phyloP scores from a whole-genome alignment of 1,140 invertebrate genomes.

The Leptinotarsa lineolata region DNA sequence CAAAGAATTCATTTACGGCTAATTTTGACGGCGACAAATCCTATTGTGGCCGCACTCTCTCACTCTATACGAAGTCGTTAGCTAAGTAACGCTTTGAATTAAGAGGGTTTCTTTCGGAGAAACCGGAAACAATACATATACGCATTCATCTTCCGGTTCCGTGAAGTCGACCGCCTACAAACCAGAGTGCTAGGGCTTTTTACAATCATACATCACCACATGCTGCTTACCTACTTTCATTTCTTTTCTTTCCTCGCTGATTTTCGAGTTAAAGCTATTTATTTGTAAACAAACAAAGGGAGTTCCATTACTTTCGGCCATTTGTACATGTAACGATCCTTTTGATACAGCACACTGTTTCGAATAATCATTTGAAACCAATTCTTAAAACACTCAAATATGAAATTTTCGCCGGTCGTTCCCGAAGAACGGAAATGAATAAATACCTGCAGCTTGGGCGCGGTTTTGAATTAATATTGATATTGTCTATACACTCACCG shows the following conservation, averaged over 20 bases:
- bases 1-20: conserved; percentile 53
- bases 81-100: conserved; percentile 55
- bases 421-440: too few relatives aligned
- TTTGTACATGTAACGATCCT: not conserved
- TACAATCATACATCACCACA: conserved; percentile 44
- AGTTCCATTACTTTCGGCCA: not conserved
- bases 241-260: conserved; percentile 32
- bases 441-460: too few relatives aligned
- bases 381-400: too few relatives aligned
- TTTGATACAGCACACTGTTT: too few relatives aligned
- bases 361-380: too few relatives aligned
- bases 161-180: conserved; percentile 23
- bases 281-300: not conserved
- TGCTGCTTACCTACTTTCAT: conserved; percentile 29
- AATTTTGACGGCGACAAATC: conserved; percentile 52
- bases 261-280: conserved; percentile 1
- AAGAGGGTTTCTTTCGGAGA: conserved; percentile 54
- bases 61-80: conserved; percentile 49
- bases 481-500: too few relatives aligned
- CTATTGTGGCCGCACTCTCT: conserved; percentile 47
- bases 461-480: too few relatives aligned
- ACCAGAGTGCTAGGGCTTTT: conserved; percentile 35
- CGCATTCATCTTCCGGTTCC: conserved; percentile 55
- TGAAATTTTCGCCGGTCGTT: too few relatives aligned
- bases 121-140: conserved; percentile 56